Evolutionary conservation across 2,113 vertebrate species (phyloP).

Genomic region (Thomomys bottae): DNA sequence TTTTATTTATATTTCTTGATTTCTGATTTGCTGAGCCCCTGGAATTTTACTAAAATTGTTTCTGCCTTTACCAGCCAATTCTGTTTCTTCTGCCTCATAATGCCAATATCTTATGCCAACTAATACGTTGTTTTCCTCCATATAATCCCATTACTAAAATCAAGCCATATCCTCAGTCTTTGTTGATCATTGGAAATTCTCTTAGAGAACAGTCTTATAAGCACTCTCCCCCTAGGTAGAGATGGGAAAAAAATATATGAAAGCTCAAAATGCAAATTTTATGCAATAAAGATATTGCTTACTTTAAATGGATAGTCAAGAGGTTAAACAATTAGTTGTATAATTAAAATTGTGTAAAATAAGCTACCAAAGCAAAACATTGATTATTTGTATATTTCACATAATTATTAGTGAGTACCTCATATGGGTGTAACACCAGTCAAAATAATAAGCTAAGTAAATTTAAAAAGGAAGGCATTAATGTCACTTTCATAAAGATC

Average conservation of each 20-base stretch:
- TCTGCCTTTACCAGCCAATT: no score
- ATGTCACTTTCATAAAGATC: background rate
- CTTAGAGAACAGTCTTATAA: background rate
- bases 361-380: background rate
- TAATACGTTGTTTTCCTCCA: background rate
- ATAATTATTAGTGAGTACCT: background rate
- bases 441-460: background rate
- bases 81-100: no score
- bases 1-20: no score
- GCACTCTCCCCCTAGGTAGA: background rate
- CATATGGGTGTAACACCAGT: background rate
- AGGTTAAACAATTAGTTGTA: background rate
- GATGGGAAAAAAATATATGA: background rate
- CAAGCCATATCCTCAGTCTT: background rate
- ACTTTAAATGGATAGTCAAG: background rate
- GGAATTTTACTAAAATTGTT: no score
- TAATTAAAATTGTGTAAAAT: constrained; percentile 22
- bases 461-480: background rate
- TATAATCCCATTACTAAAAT: background rate
- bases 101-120: background rate
- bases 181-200: background rate
- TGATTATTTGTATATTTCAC: background rate
- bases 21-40: no score
- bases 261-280: background rate
- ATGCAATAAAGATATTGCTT: background rate